Base-by-base conservation (phyloP, 2,797 vertebrate genomes). In the Pangasius sanitwongsei region DNA sequence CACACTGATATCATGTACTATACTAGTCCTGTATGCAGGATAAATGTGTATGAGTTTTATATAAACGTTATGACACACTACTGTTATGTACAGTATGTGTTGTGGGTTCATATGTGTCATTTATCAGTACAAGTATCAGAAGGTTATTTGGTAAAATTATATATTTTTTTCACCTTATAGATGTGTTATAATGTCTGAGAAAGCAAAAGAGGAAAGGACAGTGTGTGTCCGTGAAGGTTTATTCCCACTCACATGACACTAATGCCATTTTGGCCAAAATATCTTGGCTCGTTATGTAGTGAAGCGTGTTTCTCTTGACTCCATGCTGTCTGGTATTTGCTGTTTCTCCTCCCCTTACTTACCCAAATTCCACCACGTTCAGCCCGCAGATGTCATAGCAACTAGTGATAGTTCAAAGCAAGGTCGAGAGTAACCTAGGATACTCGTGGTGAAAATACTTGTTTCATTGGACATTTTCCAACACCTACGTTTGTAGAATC, bases 361-460 rank as follows among this genome's bases (percentile, higher is more conserved):
- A 23, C 63, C 67, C 25, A 87, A 81, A 91, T 91, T 90, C 91
- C 86, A 89, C 67, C 6, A 20, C 41, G 44, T 65, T 63, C 81
- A 86, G 87, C 87, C 86, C 81, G 88, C 50, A 77, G 84, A 88
- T 74, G 72, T 89, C 90, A 83, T 91, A 87, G 92, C 85, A 90
- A 92, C 89, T 9, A 59, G 44, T 34, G 6, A 18, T 89, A 89
- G 90, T 89, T 93, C 88, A 87, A 16, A 67, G 86, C 48, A 50
- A 67, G 90, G 92, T 89, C 89, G 85, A 72, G 85, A 37, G 84
- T 88, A 90, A 85, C 89, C 75, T 20, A 80, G 88, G 87, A 89
- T 77, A 88, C 87, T 83, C 16, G 0, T 25, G 28, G 55, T 70
- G 31, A 15, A 59, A 81, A 81, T 57, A 7, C 20, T 7, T 25